Evolutionary conservation across 35 echinoderm and acorn worm species (phyloP).

Genomic region (Diadema setosum): DNA sequence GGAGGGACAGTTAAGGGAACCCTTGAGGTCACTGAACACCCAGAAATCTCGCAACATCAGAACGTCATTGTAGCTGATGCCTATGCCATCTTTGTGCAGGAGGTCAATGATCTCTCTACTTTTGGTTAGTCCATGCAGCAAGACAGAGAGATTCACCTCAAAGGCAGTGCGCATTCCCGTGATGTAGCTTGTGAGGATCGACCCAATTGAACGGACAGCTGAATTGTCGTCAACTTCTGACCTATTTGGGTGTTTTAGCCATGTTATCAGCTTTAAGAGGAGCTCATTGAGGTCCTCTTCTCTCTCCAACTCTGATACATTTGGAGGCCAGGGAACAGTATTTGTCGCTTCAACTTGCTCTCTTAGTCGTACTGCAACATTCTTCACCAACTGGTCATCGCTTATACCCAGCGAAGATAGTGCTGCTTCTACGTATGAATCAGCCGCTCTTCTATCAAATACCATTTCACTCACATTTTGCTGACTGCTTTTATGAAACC

Average conservation of each 20-base stretch:
- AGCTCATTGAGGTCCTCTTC: slow-evolving; percentile 23
- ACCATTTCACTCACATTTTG: slow-evolving; percentile 41
- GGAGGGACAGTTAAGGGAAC: slow-evolving; percentile 18
- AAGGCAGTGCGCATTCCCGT: slow-evolving; percentile 27
- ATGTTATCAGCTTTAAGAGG: slow-evolving; percentile 41
- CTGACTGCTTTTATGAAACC: slow-evolving; percentile 25
- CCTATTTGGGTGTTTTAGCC: slow-evolving; percentile 33
- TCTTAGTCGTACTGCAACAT: slow-evolving; percentile 19
- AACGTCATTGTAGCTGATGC: slow-evolving; percentile 51
- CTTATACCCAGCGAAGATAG: slow-evolving; percentile 36
- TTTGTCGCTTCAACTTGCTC: slow-evolving; percentile 16
- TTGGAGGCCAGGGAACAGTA: slow-evolving; percentile 43
- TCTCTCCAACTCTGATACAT: slow-evolving; percentile 16
- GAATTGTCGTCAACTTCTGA: slow-evolving; percentile 2
- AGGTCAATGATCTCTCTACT: slow-evolving; percentile 53
- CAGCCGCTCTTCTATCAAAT: slow-evolving; percentile 15
- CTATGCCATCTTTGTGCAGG: slow-evolving; percentile 42
- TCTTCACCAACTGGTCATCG: slow-evolving; percentile 33
- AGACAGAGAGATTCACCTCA: slow-evolving; percentile 6
- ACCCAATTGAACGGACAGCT: slow-evolving; percentile 14
- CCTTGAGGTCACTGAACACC: slow-evolving; percentile 6
- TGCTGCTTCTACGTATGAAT: slow-evolving; percentile 20
- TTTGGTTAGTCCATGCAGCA: slow-evolving; percentile 45
- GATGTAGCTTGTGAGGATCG: slow-evolving; percentile 58
- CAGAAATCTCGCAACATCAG: slow-evolving; percentile 54